phyloP scores from a whole-genome alignment of 2,797 vertebrate species.

The Poecilia picta region DNA sequence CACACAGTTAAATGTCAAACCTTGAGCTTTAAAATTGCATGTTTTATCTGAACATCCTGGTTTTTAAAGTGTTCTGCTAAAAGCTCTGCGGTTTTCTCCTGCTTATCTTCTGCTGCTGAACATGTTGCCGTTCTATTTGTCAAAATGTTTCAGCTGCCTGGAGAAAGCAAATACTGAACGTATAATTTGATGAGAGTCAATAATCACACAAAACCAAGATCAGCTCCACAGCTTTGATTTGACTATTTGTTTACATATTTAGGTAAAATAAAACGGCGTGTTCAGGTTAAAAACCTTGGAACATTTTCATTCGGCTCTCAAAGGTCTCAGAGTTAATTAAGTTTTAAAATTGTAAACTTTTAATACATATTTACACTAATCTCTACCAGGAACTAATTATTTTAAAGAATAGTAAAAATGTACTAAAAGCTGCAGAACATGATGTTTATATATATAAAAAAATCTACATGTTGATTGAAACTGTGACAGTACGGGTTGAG shows the following conservation, averaged over 20 bases:
- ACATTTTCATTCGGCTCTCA: not conserved
- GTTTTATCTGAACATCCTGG: not conserved
- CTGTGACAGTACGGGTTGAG: too few species aligned
- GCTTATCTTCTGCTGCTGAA: not conserved
- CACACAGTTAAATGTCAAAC: not conserved
- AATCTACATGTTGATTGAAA: too few species aligned
- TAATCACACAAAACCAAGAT: not conserved
- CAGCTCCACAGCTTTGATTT: not conserved
- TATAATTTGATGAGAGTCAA: not conserved
- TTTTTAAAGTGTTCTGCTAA: not conserved
- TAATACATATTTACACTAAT: not conserved
- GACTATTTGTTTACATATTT: not conserved
- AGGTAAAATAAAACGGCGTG: not conserved
- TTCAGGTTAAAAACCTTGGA: not conserved
- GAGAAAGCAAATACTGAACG: not conserved
- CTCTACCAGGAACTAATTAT: not conserved
- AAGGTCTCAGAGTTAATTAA: not conserved
- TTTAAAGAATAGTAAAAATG: not conserved
- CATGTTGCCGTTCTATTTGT: not conserved
- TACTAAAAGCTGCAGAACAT: not conserved
- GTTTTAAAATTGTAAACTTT: not conserved
- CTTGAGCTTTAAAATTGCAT: not conserved
- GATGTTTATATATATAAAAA: too few species aligned
- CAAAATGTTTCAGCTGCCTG: not conserved
- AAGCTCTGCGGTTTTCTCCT: not conserved